These are phyloP conservation scores for Avahi laniger DNA, from an alignment of 2,797 vertebrate genomes.

Conservation along the genomic window DNA sequence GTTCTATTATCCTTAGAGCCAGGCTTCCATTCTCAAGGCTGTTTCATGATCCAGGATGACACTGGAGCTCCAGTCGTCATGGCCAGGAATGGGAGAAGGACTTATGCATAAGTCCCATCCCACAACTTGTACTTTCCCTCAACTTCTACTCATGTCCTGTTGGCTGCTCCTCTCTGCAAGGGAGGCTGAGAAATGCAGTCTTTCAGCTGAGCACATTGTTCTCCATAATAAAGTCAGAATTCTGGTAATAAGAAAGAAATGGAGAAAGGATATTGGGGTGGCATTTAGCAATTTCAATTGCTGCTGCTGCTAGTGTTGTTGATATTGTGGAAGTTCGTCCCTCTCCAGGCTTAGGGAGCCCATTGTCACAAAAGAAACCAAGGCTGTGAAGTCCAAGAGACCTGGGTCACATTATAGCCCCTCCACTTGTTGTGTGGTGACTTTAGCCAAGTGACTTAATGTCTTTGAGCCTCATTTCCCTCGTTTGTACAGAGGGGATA, in stretches of 20 bases:
- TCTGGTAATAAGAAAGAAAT: background rate
- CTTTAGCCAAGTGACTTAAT: background rate
- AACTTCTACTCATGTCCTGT: background rate
- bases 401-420: background rate
- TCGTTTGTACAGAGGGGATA: background rate
- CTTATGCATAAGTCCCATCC: background rate
- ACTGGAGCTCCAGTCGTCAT: background rate
- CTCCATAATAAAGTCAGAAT: background rate
- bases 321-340: background rate
- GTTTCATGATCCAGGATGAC: background rate
- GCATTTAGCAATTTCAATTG: background rate
- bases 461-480: background rate
- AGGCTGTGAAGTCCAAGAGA: background rate
- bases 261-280: background rate
- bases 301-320: background rate
- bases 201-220: background rate
- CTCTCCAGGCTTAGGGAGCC: background rate
- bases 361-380: background rate
- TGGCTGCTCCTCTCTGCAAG: background rate
- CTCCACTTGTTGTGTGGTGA: background rate
- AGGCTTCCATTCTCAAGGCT: conserved; percentile 13
- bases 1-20: background rate
- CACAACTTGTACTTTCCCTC: background rate
- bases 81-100: background rate
- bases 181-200: conserved; percentile 26